A percentile compares a stretch with the other conserved stretches of the same genome.
phyloP scores from a whole-genome alignment of 2,888 invertebrate genomes.

The Augochlorella aurata region DNA sequence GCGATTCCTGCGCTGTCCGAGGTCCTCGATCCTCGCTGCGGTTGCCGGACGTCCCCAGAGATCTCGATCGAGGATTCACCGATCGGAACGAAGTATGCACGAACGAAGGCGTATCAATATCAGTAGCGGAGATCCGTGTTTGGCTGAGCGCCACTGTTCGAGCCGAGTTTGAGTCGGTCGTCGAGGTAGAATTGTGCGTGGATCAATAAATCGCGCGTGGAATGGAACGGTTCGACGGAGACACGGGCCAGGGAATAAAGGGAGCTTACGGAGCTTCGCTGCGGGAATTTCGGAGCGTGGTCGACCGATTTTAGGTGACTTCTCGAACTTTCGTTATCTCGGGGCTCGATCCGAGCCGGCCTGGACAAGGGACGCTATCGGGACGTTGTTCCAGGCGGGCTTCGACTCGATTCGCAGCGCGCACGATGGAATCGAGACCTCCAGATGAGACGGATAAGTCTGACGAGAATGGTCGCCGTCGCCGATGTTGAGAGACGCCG shows the following conservation, averaged over 20 bases:
- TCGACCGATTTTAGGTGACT: constrained; percentile 13
- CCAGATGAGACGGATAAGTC: too few species aligned
- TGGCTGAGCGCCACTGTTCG: constrained; percentile 69
- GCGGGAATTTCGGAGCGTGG: constrained; percentile 35
- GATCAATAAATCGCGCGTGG: constrained; percentile 81
- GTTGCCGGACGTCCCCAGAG: too few species aligned
- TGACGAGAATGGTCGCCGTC: too few species aligned
- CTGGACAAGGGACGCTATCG: neutral
- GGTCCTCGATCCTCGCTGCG: too few species aligned
- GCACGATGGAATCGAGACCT: neutral
- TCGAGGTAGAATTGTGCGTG: constrained; percentile 79
- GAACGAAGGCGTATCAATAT: too few species aligned
- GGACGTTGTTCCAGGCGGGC: neutral
- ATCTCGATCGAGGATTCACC: too few species aligned
- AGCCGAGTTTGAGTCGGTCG: constrained; percentile 61
- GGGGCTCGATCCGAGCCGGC: neutral
- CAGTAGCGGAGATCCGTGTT: too few species aligned
- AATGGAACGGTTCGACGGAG: constrained; percentile 74
- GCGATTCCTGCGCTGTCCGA: too few species aligned
- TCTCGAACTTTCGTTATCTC: constrained; percentile 12
- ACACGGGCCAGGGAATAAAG: constrained; percentile 72
- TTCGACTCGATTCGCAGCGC: neutral
- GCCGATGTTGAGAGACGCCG: too few species aligned
- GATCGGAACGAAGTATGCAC: neutral
- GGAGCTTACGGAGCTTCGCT: constrained; percentile 56